Evolutionary conservation across 1,140 invertebrate species (phyloP).

Genomic region (Phthorimaea operculella): DNA sequence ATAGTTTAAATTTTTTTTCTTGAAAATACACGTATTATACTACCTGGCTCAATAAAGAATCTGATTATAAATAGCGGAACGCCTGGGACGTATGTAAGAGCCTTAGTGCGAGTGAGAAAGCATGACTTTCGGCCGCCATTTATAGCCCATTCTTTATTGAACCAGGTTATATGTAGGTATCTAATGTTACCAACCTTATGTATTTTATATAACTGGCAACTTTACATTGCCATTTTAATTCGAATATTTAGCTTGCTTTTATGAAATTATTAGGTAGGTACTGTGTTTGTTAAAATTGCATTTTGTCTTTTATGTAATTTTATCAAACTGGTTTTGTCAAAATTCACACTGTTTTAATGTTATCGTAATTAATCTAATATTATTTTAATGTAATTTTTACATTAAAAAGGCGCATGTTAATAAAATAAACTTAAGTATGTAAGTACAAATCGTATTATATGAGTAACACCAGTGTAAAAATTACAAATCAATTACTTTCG

Average conservation of each 20-base stretch:
- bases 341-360: neutral
- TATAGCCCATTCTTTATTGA: no score
- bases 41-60: no score
- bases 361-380: neutral
- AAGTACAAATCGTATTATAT: slow-evolving; percentile 48
- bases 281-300: neutral
- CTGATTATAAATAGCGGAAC: no score
- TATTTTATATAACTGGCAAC: slow-evolving; percentile 19
- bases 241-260: neutral
- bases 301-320: neutral
- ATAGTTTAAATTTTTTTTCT: no score
- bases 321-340: neutral
- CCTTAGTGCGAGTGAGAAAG: no score
- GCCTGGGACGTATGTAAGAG: no score
- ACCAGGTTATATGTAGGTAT: no score
- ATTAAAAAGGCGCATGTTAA: neutral
- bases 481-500: slow-evolving; percentile 25
- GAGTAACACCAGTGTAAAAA: slow-evolving; percentile 44
- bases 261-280: no score
- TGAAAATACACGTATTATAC: no score
- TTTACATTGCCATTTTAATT: slow-evolving; percentile 23
- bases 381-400: neutral
- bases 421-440: slow-evolving; percentile 24
- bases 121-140: no score
- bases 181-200: slow-evolving; percentile 37